Evolutionary conservation across 2,888 invertebrate genomes (phyloP).

Genomic region (Limnephilus rhombicus): DNA sequence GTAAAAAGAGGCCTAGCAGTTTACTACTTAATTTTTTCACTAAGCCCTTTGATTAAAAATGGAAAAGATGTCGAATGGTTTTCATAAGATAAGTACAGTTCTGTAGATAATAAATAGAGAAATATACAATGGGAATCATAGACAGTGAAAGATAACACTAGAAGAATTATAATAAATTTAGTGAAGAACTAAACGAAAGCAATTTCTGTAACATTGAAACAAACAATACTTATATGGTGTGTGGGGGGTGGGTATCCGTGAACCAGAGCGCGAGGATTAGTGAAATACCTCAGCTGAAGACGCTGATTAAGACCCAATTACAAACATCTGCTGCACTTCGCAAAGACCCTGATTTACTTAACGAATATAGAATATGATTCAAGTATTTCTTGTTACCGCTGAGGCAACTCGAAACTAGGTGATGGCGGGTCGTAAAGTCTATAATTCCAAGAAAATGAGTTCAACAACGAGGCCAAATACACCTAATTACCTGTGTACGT

Average conservation of each 20-base stretch:
- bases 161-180: background rate
- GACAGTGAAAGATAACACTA: background rate
- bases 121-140: background rate
- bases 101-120: background rate
- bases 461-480: background rate
- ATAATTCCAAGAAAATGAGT: background rate
- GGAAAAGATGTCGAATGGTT: too few relatives aligned
- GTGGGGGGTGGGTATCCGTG: background rate
- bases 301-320: background rate
- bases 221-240: background rate
- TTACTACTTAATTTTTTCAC: too few relatives aligned
- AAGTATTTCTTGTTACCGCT: background rate
- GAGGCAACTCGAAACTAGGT: constrained; percentile 17
- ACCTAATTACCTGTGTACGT: background rate
- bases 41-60: too few relatives aligned
- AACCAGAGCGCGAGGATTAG: background rate
- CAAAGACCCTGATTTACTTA: constrained; percentile 32
- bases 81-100: too few relatives aligned
- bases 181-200: background rate
- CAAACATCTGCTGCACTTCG: constrained; percentile 9
- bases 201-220: background rate
- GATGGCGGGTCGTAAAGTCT: background rate
- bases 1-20: too few relatives aligned
- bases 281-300: background rate
- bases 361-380: constrained; percentile 21